Conservation (phyloP, 2,797 vertebrate species). For the Takifugu rubripes region DNA sequence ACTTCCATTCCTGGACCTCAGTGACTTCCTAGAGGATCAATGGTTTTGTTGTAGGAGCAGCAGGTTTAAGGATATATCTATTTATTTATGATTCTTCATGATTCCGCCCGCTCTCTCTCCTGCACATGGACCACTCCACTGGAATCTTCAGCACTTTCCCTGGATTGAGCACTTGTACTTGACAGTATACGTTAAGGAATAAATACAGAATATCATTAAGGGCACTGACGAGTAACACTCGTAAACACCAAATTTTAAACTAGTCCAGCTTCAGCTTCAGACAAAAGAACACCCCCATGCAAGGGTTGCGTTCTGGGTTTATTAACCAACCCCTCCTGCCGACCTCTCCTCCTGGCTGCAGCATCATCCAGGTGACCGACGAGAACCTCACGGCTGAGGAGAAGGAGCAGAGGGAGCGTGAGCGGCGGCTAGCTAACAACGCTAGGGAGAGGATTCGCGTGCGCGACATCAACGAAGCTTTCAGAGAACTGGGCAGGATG, state of each 20-base stretch:
- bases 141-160: slow-evolving; percentile 39
- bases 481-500: slow-evolving; percentile 99
- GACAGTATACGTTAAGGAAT: neutral
- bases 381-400: slow-evolving; percentile 95
- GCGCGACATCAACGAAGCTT: slow-evolving; percentile 99
- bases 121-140: slow-evolving; percentile 50
- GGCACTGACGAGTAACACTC: neutral
- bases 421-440: slow-evolving; percentile 97
- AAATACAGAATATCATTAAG: neutral
- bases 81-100: neutral
- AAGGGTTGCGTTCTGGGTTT: slow-evolving; percentile 65
- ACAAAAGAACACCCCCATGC: slow-evolving; percentile 12
- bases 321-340: slow-evolving; percentile 63
- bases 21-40: slow-evolving; percentile 26
- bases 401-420: slow-evolving; percentile 97
- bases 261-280: slow-evolving; percentile 2
- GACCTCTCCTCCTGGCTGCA: slow-evolving; percentile 62
- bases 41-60: too few species aligned
- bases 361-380: slow-evolving; percentile 76
- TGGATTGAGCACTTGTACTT: slow-evolving; percentile 17
- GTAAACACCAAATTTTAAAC: neutral
- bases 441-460: slow-evolving; percentile 95
- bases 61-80: neutral
- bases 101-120: slow-evolving; percentile 31
- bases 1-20: slow-evolving; percentile 69